phyloP scores from a whole-genome alignment of 2,113 vertebrate species.

The Ceuthmochares aereus region DNA sequence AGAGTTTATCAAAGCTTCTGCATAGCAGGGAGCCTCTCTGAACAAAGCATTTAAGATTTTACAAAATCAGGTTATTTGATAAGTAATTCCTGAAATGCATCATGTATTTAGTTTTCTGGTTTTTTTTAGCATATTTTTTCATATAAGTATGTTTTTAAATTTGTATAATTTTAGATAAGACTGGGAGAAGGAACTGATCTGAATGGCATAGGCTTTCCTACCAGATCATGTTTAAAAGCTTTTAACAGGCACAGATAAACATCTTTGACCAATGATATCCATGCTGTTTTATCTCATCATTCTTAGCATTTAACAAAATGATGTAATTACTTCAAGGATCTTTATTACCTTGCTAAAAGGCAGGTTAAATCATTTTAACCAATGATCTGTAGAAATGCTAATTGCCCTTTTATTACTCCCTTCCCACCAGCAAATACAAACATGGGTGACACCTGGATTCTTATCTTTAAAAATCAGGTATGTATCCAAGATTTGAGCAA shows the following conservation, averaged over 20 bases:
- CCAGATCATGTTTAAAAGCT: neutral
- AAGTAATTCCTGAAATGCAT: neutral
- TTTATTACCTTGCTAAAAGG: slow-evolving; percentile 57
- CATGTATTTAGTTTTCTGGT: neutral
- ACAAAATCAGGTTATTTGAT: neutral
- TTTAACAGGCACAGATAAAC: neutral
- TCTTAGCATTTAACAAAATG: slow-evolving; percentile 50
- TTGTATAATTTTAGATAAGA: neutral
- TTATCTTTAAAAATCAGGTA: slow-evolving; percentile 57
- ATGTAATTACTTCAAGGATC: slow-evolving; percentile 63
- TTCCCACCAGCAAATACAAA: slow-evolving; percentile 60
- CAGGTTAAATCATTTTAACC: slow-evolving; percentile 61
- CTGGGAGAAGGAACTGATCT: neutral
- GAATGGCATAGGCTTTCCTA: neutral
- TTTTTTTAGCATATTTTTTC: neutral
- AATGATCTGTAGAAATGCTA: slow-evolving; percentile 59
- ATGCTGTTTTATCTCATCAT: slow-evolving; percentile 39
- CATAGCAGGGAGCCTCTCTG: neutral
- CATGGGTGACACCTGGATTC: neutral
- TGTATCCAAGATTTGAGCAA: neutral
- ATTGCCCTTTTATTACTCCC: slow-evolving; percentile 42
- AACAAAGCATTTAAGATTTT: neutral
- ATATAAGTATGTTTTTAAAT: neutral
- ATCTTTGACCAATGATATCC: neutral
- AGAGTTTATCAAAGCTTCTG: neutral